A percentile compares a stretch with the other conserved stretches of the same genome.
Conservation (phyloP, 2,888 invertebrate species). For the Tetrapedia diversipes region DNA sequence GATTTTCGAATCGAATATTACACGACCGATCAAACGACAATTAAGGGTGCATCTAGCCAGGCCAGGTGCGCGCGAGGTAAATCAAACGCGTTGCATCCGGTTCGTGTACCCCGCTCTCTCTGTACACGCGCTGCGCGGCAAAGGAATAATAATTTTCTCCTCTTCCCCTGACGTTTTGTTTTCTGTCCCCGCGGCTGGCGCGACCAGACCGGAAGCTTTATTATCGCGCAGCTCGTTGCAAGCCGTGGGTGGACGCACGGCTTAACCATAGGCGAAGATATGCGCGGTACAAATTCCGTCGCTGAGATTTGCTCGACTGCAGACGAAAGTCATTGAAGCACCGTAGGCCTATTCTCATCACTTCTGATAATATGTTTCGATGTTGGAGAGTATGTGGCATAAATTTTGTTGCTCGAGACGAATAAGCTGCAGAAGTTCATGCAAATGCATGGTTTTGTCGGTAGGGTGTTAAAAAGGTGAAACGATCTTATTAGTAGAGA, state of each 20-base stretch:
- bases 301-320: conserved; percentile 20
- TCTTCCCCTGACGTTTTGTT: conserved; percentile 61
- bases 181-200: conserved; percentile 56
- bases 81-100: conserved; percentile 56
- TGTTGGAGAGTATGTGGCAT: no score
- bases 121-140: conserved; percentile 51
- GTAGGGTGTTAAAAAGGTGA: no score
- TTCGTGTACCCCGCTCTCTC: conserved; percentile 41
- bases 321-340: conserved; percentile 9
- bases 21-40: conserved; percentile 20
- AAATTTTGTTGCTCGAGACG: no score
- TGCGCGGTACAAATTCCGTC: conserved; percentile 35
- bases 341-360: neutral
- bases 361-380: neutral
- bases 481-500: no score
- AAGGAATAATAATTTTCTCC: conserved; percentile 65
- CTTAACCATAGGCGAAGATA: conserved; percentile 51
- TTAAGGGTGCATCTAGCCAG: conserved; percentile 41
- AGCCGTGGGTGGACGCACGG: conserved; percentile 57
- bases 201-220: conserved; percentile 72
- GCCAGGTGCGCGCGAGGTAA: conserved; percentile 58
- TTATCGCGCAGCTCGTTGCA: conserved; percentile 67
- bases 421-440: no score
- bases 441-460: no score
- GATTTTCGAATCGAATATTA: neutral